Evolutionary conservation across 2,888 invertebrate genomes (phyloP).

Genomic region (Cetonia aurata): DNA sequence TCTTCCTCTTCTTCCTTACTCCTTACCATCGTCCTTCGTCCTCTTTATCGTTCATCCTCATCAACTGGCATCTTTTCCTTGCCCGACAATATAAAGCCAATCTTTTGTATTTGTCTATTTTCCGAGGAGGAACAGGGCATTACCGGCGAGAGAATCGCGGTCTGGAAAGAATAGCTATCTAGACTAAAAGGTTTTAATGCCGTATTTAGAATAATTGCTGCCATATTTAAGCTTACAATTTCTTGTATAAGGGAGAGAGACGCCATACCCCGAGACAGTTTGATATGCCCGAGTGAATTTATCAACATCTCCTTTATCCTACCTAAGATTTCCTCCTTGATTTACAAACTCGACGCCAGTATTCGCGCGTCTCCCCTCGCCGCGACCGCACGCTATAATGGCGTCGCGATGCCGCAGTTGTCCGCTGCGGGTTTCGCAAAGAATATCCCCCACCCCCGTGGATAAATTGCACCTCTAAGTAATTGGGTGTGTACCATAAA

Average conservation of each 20-base stretch:
- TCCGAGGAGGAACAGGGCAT: slow-evolving; percentile 54
- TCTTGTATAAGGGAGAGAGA: slow-evolving; percentile 59
- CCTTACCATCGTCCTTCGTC: slow-evolving; percentile 45
- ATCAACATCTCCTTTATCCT: slow-evolving; percentile 37
- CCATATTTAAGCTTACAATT: slow-evolving; percentile 66
- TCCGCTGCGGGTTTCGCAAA: background rate
- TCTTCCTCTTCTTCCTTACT: slow-evolving; percentile 11
- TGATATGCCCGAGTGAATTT: slow-evolving; percentile 38
- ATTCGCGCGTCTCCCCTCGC: too few species aligned
- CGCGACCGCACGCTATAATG: background rate
- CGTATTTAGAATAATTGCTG: slow-evolving; percentile 68
- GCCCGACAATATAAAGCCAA: slow-evolving; percentile 65
- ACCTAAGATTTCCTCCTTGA: slow-evolving; percentile 40
- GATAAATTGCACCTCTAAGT: background rate
- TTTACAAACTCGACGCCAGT: slow-evolving; percentile 26
- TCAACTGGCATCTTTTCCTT: slow-evolving; percentile 63
- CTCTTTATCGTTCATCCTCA: slow-evolving; percentile 67
- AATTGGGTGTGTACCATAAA: slow-evolving; percentile 4
- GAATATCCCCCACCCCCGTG: background rate
- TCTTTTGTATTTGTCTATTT: slow-evolving; percentile 68
- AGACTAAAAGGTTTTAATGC: slow-evolving; percentile 66
- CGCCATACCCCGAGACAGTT: slow-evolving; percentile 26
- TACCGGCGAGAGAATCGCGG: slow-evolving; percentile 57
- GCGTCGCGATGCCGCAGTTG: background rate
- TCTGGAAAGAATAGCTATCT: slow-evolving; percentile 67